Conservation (phyloP, 2,888 invertebrate genomes). For the Lottia gigantea region DNA sequence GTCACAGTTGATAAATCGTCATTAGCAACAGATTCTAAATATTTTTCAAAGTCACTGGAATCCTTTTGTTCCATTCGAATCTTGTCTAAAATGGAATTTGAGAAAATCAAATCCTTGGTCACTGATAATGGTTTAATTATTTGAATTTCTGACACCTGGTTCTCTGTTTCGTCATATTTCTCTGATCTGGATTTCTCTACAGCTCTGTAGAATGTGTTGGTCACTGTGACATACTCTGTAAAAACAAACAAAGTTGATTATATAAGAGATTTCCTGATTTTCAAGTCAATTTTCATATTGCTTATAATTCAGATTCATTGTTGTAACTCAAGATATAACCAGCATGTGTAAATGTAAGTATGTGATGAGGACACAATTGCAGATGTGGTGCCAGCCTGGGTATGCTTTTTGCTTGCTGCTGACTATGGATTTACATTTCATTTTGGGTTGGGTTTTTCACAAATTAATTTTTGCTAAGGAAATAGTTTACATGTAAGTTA, state of each 20-base stretch:
- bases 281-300: too few relatives aligned
- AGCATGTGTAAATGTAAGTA: too few relatives aligned
- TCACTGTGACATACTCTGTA: conserved; percentile 5
- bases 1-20: background rate
- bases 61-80: background rate
- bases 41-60: conserved; percentile 20
- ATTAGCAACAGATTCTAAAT: conserved; percentile 19
- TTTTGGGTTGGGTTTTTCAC: too few relatives aligned
- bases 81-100: background rate
- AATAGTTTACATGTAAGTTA: background rate
- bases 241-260: background rate
- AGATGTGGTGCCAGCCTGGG: too few relatives aligned
- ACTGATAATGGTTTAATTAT: background rate
- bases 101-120: background rate
- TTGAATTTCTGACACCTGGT: background rate
- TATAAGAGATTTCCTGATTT: too few relatives aligned
- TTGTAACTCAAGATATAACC: too few relatives aligned
- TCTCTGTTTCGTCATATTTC: background rate
- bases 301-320: too few relatives aligned
- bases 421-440: too few relatives aligned
- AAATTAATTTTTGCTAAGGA: too few relatives aligned
- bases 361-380: too few relatives aligned
- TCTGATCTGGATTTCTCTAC: background rate
- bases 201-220: conserved; percentile 16
- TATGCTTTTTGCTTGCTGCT: too few relatives aligned